These are phyloP conservation scores for Rhynchophorus ferrugineus DNA, from an alignment of 1,140 invertebrate species.

Conservation along the genomic window DNA sequence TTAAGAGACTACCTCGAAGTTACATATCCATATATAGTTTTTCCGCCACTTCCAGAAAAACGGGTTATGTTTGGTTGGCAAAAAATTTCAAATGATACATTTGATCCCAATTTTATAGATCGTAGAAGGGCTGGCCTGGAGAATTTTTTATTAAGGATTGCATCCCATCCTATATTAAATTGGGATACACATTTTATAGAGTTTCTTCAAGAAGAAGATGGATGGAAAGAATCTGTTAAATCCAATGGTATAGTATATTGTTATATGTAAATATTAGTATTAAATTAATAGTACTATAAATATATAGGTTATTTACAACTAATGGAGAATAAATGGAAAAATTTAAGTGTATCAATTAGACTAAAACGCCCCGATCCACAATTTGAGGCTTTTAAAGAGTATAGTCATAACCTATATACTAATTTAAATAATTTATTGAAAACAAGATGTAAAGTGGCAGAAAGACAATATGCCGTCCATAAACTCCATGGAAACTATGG, in stretches of 20 bases:
- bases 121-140: slow-evolving; percentile 70
- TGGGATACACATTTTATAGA: slow-evolving; percentile 68
- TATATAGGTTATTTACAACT: slow-evolving; percentile 51
- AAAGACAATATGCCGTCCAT: slow-evolving; percentile 70
- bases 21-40: slow-evolving; percentile 68
- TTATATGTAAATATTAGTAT: too few relatives aligned
- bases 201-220: slow-evolving; percentile 66
- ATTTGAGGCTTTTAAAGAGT: slow-evolving; percentile 70
- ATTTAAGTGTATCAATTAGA: slow-evolving; percentile 64
- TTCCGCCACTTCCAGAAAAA: slow-evolving; percentile 77
- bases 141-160: slow-evolving; percentile 70
- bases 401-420: slow-evolving; percentile 65
- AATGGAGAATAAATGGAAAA: slow-evolving; percentile 70
- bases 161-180: slow-evolving; percentile 66
- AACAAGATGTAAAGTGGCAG: slow-evolving; percentile 60
- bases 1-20: slow-evolving; percentile 67
- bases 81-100: slow-evolving; percentile 67
- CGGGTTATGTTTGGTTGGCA: slow-evolving; percentile 74
- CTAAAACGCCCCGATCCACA: slow-evolving; percentile 64
- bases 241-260: slow-evolving; percentile 55
- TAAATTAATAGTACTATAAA: too few relatives aligned
- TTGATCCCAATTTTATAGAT: slow-evolving; percentile 82
- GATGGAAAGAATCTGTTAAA: slow-evolving; percentile 69
- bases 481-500: slow-evolving; percentile 78
- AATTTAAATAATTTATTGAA: slow-evolving; percentile 50